Percentiles rank a stretch among this genome's conserved stretches.
These are phyloP conservation scores for Caenorhabditis drosophilae DNA, from an alignment of 2,888 invertebrate species.

Conservation along the genomic window DNA sequence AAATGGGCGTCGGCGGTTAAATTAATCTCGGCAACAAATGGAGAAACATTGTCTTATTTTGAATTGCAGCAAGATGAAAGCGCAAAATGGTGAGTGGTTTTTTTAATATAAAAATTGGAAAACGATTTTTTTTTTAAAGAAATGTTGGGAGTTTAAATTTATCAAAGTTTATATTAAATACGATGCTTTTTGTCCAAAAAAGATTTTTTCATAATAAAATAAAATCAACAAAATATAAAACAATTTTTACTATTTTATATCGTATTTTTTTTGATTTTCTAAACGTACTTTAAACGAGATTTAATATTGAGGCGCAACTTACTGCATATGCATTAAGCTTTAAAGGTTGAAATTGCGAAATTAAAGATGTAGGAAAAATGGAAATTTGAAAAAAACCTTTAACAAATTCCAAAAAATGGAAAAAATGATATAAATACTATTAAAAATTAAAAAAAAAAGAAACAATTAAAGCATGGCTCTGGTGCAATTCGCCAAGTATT, in stretches of 20 bases:
- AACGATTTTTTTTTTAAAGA: not conserved
- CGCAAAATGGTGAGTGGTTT: conserved; percentile 78
- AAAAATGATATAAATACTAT: not conserved
- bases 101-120: conserved; percentile 6
- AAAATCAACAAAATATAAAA: no score
- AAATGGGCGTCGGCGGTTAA: conserved; percentile 85
- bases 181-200: no score
- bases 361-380: not conserved
- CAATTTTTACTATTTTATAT: no score
- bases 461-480: conserved; percentile 74
- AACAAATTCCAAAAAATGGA: not conserved
- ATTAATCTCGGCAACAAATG: conserved; percentile 82
- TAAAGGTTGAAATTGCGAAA: not conserved
- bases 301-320: no score
- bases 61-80: conserved; percentile 94
- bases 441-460: not conserved
- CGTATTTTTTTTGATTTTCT: no score
- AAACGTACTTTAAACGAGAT: no score
- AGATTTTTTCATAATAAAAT: no score
- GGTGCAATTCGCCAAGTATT: conserved; percentile 79
- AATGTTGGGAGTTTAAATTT: not conserved
- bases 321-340: no score
- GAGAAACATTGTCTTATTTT: conserved; percentile 82
- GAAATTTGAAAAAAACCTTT: not conserved
- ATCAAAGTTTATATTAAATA: no score